Base-by-base conservation (phyloP, 2,888 invertebrate genomes). In the Zelleria hepariella region DNA sequence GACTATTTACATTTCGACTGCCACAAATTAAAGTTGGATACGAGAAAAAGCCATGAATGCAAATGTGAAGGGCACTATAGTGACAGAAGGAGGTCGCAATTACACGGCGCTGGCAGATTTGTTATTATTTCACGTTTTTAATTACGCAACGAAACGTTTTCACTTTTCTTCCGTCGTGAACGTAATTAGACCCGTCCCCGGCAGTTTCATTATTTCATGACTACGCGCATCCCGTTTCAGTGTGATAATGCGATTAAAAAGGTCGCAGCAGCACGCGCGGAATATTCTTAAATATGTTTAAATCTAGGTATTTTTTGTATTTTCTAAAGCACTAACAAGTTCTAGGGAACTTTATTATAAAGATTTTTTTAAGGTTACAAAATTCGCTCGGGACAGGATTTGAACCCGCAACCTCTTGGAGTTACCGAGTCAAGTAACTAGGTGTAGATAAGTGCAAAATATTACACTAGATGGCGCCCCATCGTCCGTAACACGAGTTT, bases 171-270 rank as follows among this genome's bases (percentile, higher is more conserved):
- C 42, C 47, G 56, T 10, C 57, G 47, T 56, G 57, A 57, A 32
- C 47, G 72, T 78, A 80, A 82, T 82, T 78, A 81, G 74, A 69
- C 49, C 74, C 72, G 70, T 66, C 71, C 67, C 66, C 65, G 73
- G 74, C 71, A 75, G 73, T 78, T 79, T 80, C 75, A 81, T 81
- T 80, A 78, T 77, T 73, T 74, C 75, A 67, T 75, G 73, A 77
- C 75, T 72, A 69, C 77, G 60, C 26, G 52, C 51, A 74, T 72
- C 70, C 71, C 71, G 69, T 72, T 76, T 20, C 47, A 71, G 73
- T 73, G 74, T 75, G 72, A 75, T 80, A 78, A 83, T 79, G 70
- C 75, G 74, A 80, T 82, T 81, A 79, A 77, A 79, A 74, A 53
- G 76, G 73, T 73, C 74, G 68, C 71, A 70, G 73, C 68, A 73